A percentile compares a stretch with the other conserved stretches of the same genome.
phyloP scores from a whole-genome alignment of 2,113 vertebrate genomes.

The Pelmatolapia mariae region DNA sequence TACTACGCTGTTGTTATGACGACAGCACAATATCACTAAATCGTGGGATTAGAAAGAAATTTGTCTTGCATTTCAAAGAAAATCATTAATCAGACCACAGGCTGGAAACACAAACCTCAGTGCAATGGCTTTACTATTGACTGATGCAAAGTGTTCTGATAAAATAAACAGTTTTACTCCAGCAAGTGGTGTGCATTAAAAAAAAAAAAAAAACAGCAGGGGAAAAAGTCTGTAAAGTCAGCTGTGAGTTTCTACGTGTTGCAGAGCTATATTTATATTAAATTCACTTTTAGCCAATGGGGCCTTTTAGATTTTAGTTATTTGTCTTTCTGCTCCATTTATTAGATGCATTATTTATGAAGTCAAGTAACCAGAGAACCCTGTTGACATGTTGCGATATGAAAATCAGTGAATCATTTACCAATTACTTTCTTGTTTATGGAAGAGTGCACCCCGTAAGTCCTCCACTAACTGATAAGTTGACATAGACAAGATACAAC shows the following conservation, averaged over 20 bases:
- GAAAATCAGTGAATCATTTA: conserved; percentile 67
- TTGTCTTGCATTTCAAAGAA: conserved; percentile 45
- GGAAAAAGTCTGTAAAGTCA: conserved; percentile 32
- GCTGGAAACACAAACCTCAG: background rate
- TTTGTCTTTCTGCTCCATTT: conserved; percentile 74
- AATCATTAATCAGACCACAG: conserved; percentile 36
- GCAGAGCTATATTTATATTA: conserved; percentile 53
- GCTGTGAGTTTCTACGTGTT: conserved; percentile 32
- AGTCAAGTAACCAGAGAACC: conserved; percentile 57
- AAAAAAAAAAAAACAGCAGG: background rate
- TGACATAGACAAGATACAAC: conserved; percentile 48
- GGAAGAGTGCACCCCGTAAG: conserved; percentile 57
- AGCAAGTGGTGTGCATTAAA: conserved; percentile 11
- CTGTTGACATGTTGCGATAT: conserved; percentile 67
- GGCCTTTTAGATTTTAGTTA: conserved; percentile 61
- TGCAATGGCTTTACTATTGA: background rate
- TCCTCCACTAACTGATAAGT: conserved; percentile 43
- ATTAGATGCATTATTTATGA: conserved; percentile 75
- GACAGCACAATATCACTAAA: conserved; percentile 38
- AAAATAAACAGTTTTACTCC: background rate
- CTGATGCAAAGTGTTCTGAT: conserved; percentile 23
- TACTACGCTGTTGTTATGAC: background rate
- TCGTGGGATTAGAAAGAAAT: conserved; percentile 40
- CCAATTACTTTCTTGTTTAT: conserved; percentile 68
- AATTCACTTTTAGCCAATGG: conserved; percentile 60